Percentiles rank a stretch among this genome's conserved stretches.
These are phyloP conservation scores for Sycobia sp. DNA, from an alignment of 1,140 invertebrate species.

Conservation along the genomic window DNA sequence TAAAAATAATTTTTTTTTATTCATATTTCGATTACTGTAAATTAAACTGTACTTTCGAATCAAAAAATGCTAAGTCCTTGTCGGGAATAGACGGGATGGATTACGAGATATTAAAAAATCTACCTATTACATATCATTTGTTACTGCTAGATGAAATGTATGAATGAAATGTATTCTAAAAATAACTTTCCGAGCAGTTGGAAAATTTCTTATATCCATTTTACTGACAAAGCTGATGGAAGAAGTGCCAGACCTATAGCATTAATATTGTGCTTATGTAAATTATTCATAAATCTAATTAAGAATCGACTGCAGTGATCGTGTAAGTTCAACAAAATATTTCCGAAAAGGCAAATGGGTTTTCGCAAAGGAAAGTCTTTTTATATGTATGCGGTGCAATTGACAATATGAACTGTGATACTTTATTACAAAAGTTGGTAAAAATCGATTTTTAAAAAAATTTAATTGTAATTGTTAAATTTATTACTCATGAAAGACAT, in stretches of 20 bases:
- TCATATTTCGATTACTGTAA: background rate
- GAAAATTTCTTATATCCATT: background rate
- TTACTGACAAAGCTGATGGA: slow-evolving; percentile 7
- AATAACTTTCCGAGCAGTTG: background rate
- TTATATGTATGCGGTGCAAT: slow-evolving; percentile 10
- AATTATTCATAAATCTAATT: background rate
- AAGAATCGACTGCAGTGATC: background rate
- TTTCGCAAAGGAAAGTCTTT: background rate
- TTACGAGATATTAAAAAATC: background rate
- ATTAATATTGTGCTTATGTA: background rate
- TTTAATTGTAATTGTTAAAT: slow-evolving; percentile 8
- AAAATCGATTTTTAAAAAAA: slow-evolving; percentile 2
- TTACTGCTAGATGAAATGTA: too few species aligned
- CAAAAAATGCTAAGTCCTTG: background rate
- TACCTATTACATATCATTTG: background rate
- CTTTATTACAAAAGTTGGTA: slow-evolving; percentile 2
- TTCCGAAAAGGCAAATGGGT: background rate
- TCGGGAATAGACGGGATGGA: too few species aligned
- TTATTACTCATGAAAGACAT: too few species aligned
- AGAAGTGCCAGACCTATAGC: background rate
- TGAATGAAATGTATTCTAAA: slow-evolving; percentile 6
- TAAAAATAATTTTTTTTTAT: slow-evolving; percentile 1
- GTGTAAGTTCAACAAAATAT: background rate
- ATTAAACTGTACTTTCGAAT: background rate
- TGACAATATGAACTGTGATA: slow-evolving; percentile 5